A percentile compares a stretch with the other conserved stretches of the same genome.
Evolutionary conservation across 2,888 invertebrate species (phyloP).

Genomic region (Melanophora roralis): DNA sequence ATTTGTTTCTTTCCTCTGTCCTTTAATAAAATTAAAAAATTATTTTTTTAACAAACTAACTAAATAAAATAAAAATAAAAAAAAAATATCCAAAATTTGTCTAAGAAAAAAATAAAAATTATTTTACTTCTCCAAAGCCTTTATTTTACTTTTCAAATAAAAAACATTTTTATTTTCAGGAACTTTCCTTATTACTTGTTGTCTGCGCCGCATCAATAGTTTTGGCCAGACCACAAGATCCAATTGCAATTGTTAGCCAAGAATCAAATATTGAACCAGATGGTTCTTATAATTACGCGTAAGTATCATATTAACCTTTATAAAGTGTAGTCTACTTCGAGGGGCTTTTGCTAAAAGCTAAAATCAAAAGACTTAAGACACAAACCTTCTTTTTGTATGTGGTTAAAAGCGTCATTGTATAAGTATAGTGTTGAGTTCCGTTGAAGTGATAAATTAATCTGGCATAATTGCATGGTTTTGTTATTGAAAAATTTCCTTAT

Average conservation of each 20-base stretch:
- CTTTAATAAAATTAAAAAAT: conserved; percentile 5
- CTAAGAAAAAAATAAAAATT: no score
- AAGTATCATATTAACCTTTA: conserved; percentile 65
- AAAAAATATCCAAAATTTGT: no score
- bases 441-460: no score
- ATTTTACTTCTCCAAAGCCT: no score
- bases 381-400: conserved; percentile 53
- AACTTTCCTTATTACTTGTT: conserved; percentile 72
- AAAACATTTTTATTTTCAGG: conserved; percentile 64
- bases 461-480: no score
- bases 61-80: conserved; percentile 46
- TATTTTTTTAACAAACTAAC: conserved; percentile 47
- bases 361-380: conserved; percentile 65
- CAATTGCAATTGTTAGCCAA: conserved; percentile 83
- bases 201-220: conserved; percentile 75
- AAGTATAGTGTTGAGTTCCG: not conserved
- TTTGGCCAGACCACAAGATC: conserved; percentile 80
- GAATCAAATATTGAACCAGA: conserved; percentile 85
- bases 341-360: conserved; percentile 23
- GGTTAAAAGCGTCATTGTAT: not conserved
- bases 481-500: no score
- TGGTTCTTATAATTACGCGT: conserved; percentile 86
- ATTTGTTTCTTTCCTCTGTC: not conserved
- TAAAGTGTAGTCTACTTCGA: conserved; percentile 62
- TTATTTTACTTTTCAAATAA: no score